Base-by-base conservation (phyloP, 2,888 invertebrate genomes). In the Drosophila robusta region DNA sequence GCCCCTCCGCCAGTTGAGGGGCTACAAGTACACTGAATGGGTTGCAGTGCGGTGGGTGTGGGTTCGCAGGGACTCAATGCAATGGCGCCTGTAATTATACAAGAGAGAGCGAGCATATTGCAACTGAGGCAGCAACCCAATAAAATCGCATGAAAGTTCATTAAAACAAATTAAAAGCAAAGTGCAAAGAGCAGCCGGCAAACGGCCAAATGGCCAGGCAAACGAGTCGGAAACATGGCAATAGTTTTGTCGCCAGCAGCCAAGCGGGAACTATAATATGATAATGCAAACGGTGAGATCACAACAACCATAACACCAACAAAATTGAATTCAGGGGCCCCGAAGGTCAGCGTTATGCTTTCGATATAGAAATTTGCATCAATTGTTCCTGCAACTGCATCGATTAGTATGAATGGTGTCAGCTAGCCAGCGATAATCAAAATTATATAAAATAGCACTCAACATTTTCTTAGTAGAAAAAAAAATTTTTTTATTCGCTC, bases 61-160 rank as follows among this genome's bases (percentile, higher is more conserved):
- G 26, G 29, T 7, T 36, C 3, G 11, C 32, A 11, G 16, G 7
- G 32, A 22, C 47, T 44, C 76, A 75, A 69, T 76, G 80, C 87
- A 83, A 76, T 80, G 87, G 87, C 68, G 87, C 78, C 84, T 79
- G 81, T 87, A 87, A 84, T 84, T 84, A 85, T 73, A 87, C 83
- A 87, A 84, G 87, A 73, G 87, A 84, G 82, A 84, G 75, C 87
- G 75, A 84, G 87, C 87, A 84, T 84, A 87, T 87, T 87, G 83
- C 87, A 87, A 70, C 77, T 39, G 64, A 55, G 51, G 44, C 51
- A 58, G 18, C 41, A 54, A 29, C 63, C 64, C 58, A 78, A 81
- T 81, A 70, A 87, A 83, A 83, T 80, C 71, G 73, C 85, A 76
- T 70, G 75, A 80, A 88, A 84, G 87, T 84, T 84, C 85, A 84